Percentiles rank a stretch among this genome's conserved stretches.
Conservation (phyloP, 2,797 vertebrate species). For the Rhabdophis nuchalis region DNA sequence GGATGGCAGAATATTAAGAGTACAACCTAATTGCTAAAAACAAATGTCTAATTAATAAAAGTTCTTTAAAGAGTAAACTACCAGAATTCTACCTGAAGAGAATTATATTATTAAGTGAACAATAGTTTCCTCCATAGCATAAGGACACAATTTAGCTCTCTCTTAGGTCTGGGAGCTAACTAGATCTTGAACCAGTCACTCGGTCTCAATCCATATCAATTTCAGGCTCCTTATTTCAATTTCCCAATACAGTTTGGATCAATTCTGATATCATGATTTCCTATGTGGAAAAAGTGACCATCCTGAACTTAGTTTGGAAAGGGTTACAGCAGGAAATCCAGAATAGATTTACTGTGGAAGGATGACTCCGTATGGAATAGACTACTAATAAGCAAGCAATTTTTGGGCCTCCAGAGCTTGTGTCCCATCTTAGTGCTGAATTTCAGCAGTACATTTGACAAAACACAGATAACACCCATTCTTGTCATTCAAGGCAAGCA, state of each 20-base stretch:
- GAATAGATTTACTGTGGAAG: background rate
- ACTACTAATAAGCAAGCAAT: background rate
- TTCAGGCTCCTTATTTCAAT: background rate
- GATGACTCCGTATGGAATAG: background rate
- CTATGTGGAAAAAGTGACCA: background rate
- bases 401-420: background rate
- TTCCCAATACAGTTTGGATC: background rate
- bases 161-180: background rate
- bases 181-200: background rate
- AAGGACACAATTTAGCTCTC: background rate
- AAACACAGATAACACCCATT: background rate
- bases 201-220: background rate
- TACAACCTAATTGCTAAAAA: background rate
- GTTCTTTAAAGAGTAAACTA: background rate
- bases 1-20: background rate
- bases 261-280: background rate
- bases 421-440: background rate
- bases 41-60: background rate
- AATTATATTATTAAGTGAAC: background rate
- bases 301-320: background rate
- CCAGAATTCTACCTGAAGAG: background rate
- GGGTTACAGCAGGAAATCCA: background rate
- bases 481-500: background rate
- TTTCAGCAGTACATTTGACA: background rate
- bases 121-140: background rate